Base-by-base conservation (phyloP, 2,113 vertebrate genomes). In the Lonchura striata region DNA sequence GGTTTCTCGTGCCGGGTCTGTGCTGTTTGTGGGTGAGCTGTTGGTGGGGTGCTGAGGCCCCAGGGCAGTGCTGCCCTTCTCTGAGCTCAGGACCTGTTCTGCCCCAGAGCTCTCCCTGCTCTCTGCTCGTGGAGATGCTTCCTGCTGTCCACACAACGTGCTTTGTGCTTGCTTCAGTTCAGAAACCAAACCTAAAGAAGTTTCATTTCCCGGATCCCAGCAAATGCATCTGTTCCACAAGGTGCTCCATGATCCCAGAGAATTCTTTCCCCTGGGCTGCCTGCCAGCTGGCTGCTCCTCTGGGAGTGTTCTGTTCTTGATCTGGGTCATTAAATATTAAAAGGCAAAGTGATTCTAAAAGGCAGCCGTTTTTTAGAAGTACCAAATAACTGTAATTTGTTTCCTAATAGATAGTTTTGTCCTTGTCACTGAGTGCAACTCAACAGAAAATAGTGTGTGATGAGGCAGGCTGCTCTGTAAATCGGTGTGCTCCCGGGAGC, bases 271-370 rank as follows among this genome's bases (percentile, higher is more conserved):
- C 86, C 86, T 50, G 84, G 96, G 94, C 95, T 60, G 53, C 78
- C 87, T 91, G 95, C 95, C 95, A 96, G 87, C 22, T 92, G 91
- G 91, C 92, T 88, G 71, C 92, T 91, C 11, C 11, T 49, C 72
- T 4, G 1, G 82, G 57, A 94, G 90, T 47, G 1, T 90, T 95
- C 95, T 96, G 96, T 94, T 96, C 94, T 93, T 96, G 64, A 88
- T 79, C 81, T 80, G 83, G 74, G 91, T 93, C 94, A 95, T 97
- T 96, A 95, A 97, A 96, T 96, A 96, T 97, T 97, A 97, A 96
- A 92, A 96, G 90, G 41, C 88, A 94, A 89, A 97, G 79, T 54
- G 94, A 80, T 94, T 89, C 93, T 96, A 91, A 92, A 97, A 97
- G 95, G 72, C 50, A 66, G 10, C 61, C 61, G 1, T 42, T 92